Conservation (phyloP, 2,113 vertebrate genomes). For the Upupa epops region DNA sequence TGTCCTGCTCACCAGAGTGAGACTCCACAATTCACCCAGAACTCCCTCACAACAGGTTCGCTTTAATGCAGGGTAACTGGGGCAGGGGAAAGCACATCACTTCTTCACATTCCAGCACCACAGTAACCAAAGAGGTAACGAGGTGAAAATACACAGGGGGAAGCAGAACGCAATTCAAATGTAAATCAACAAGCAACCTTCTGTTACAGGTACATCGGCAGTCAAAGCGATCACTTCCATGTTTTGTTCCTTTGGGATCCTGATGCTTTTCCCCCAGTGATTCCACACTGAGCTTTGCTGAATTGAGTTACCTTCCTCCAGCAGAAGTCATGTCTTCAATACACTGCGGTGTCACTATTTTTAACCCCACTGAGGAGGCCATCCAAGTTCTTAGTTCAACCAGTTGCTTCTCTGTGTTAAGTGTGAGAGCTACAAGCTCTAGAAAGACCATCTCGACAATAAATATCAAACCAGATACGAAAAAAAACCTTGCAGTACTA, state of each 20-base stretch:
- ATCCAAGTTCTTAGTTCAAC: not conserved
- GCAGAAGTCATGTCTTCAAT: not conserved
- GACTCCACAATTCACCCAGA: not conserved
- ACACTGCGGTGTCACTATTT: too few species aligned
- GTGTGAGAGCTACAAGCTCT: not conserved
- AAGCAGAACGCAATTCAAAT: not conserved
- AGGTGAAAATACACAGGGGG: not conserved
- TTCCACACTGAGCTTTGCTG: not conserved
- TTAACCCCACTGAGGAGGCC: rapidly evolving
- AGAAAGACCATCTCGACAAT: not conserved
- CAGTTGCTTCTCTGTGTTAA: not conserved
- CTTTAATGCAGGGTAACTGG: not conserved
- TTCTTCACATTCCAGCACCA: not conserved
- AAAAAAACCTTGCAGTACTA: not conserved
- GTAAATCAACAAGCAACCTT: not conserved
- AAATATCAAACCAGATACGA: not conserved
- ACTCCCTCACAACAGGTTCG: not conserved
- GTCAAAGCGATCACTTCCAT: not conserved
- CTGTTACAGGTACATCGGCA: rapidly evolving
- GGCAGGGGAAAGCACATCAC: not conserved
- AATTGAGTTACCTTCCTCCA: not conserved
- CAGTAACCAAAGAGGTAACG: not conserved
- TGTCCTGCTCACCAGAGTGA: not conserved
- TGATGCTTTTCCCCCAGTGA: not conserved
- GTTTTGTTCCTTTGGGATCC: not conserved